These are phyloP conservation scores for Protonemura montana DNA, from an alignment of 2,888 invertebrate genomes.

Conservation along the genomic window DNA sequence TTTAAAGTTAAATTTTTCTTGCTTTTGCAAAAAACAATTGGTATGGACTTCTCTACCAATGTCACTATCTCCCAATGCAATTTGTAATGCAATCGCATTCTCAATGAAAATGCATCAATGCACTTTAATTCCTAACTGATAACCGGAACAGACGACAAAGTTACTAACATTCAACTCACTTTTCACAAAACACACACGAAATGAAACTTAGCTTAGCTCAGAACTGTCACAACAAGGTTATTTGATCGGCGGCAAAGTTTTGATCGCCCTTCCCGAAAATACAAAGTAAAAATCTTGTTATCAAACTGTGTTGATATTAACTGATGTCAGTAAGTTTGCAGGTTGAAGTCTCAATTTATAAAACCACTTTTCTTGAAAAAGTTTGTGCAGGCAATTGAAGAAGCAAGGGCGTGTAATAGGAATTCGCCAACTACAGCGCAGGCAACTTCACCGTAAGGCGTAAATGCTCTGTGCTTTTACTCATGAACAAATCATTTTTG, in stretches of 20 bases:
- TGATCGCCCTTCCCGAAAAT: neutral
- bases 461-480: neutral
- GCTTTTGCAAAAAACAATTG: neutral
- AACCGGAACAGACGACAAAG: too few relatives aligned
- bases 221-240: neutral
- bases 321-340: neutral
- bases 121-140: too few relatives aligned
- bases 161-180: too few relatives aligned
- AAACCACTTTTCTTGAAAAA: neutral
- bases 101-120: too few relatives aligned
- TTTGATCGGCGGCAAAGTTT: neutral
- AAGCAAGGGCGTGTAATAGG: neutral
- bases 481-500: neutral
- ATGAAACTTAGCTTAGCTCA: neutral
- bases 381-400: neutral
- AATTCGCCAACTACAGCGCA: neutral
- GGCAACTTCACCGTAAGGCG: neutral
- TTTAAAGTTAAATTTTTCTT: neutral
- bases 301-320: neutral
- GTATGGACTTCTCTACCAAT: too few relatives aligned
- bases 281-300: constrained; percentile 12
- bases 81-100: too few relatives aligned
- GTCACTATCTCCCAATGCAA: too few relatives aligned
- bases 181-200: too few relatives aligned
- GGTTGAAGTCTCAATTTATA: neutral